Base-by-base conservation (phyloP, 1,140 invertebrate species). In the Triops longicaudatus region DNA sequence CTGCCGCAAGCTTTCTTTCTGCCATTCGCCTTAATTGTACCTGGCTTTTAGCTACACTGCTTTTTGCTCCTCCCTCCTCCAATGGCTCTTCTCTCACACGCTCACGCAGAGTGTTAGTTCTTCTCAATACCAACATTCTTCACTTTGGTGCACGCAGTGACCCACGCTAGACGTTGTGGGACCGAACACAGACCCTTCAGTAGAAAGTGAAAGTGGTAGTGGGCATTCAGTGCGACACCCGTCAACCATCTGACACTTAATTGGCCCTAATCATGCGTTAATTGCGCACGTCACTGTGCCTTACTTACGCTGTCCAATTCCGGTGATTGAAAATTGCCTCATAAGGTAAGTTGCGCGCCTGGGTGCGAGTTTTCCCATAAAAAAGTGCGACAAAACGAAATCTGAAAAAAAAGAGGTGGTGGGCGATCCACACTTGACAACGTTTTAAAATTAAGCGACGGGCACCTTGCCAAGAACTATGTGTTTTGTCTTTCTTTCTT, bases 171-270 rank as follows among this genome's bases (percentile, higher is more conserved):
- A 63, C 50, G 50, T 63, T 63, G 17, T 11, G 11, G 43, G 43
- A 11, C 17, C 6, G 14, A 63, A 22, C 22, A 22, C 17, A 17
- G 14, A 6, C 50, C 50, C 14, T 22, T 63, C 50, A n/a, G 17
- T n/a, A 22, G 50, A 63, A 63, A 63, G 50, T 63, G 50, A 63
- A 63, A 63, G 50, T 63, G 50, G 50, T 63, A 6, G 50, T n/a
- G 17, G 50, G 50, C 22, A 14, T 63, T 5, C 9, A 37, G 31
- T 37, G 31, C 31, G 22, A 63, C 50, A 63, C 50, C 22, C 17
- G 5, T 14, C n/a, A 17, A 63, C 14, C 50, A 63, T 63, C 50
- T 63, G 50, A 63, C 50, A 63, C 50, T 63, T 63, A 63, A 63
- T 63, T 63, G 50, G 10, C 5, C 50, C 6, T 22, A 63, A 63